Percentiles rank a stretch among this genome's conserved stretches.
These are phyloP conservation scores for Apotomis turbidana DNA, from an alignment of 2,888 invertebrate genomes.

Conservation along the genomic window DNA sequence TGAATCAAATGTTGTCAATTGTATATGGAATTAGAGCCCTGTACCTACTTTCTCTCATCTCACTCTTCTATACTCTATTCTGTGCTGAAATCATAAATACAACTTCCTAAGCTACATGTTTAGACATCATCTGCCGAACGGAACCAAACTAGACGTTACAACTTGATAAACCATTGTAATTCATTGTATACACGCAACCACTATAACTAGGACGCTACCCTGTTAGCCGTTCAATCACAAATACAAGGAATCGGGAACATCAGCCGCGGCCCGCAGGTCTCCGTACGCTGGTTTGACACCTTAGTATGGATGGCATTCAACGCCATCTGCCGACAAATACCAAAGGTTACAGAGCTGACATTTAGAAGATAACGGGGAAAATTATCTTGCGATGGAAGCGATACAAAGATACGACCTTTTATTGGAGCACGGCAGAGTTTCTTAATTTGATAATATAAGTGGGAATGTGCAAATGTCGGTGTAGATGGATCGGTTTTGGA, in stretches of 20 bases:
- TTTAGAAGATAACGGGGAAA: conserved; percentile 23
- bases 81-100: neutral
- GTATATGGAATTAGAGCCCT: neutral
- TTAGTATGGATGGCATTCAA: conserved; percentile 4
- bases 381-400: too few relatives aligned
- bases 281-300: conserved; percentile 12
- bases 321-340: conserved; percentile 33
- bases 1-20: neutral
- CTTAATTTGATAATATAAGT: conserved; percentile 21
- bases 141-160: conserved; percentile 47
- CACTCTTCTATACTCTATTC: too few relatives aligned
- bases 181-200: conserved; percentile 47
- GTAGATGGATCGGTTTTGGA: neutral
- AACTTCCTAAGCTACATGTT: neutral
- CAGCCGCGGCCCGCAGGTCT: conserved; percentile 1
- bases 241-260: neutral
- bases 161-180: conserved; percentile 51
- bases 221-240: conserved; percentile 40
- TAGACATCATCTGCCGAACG: conserved; percentile 13
- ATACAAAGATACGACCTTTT: too few relatives aligned
- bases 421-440: neutral
- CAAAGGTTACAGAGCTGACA: conserved; percentile 34
- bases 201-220: conserved; percentile 45
- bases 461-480: conserved; percentile 9
- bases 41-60: too few relatives aligned